Evolutionary conservation across 2,113 vertebrate genomes (phyloP).

Genomic region (Cochlearius cochlearius): DNA sequence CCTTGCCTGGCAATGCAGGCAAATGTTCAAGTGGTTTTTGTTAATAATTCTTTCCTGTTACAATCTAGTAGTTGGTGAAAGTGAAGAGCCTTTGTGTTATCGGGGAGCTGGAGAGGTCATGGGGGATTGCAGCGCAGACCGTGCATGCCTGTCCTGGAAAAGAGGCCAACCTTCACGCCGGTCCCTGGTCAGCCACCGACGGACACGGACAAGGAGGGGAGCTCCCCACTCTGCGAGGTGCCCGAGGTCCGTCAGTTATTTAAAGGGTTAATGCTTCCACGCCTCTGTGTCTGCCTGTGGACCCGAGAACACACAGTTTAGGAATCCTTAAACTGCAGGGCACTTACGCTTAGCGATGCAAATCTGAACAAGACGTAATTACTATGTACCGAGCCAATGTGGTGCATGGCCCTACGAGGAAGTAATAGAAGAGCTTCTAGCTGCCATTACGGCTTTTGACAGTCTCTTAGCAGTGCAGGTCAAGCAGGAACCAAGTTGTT

Average conservation of each 20-base stretch:
- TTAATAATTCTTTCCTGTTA: not conserved
- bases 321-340: not conserved
- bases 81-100: not conserved
- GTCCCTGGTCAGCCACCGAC: not conserved
- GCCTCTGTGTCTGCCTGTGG: not conserved
- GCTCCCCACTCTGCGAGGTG: not conserved
- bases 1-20: not conserved
- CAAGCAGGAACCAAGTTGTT: not conserved
- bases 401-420: not conserved
- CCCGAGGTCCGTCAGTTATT: not conserved
- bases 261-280: too few species aligned
- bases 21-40: not conserved
- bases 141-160: not conserved
- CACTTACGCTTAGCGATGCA: not conserved
- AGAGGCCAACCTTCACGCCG: too few species aligned
- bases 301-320: fast-evolving
- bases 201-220: not conserved
- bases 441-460: not conserved
- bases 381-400: too few species aligned
- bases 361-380: not conserved
- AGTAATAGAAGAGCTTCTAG: not conserved
- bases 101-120: too few species aligned
- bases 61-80: not conserved
- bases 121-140: not conserved
- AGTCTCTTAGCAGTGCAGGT: not conserved